Evolutionary conservation across 2,113 vertebrate species (phyloP), one percentile per base, ranked within the genome.

Genomic region (Ciconia maguari): DNA sequence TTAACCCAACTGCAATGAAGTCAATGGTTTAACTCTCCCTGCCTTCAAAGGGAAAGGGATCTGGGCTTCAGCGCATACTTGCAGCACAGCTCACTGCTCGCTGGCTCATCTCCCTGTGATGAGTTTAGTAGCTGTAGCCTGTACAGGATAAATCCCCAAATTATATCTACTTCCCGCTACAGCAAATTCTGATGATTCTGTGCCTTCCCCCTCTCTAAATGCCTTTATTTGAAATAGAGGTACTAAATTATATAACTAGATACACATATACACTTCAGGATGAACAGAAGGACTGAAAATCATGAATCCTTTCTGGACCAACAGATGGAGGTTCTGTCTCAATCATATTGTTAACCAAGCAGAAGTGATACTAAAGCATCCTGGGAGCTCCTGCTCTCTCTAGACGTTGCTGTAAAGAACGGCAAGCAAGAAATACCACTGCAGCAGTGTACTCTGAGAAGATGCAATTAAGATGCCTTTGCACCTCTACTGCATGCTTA

Each of bases 1-100:
- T 87, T 78, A 87, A 76, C 83, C 77, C 87, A 83, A 81, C 62
- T 88, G 84, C 93, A 95, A 12, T 8, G 64, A 80, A 96, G 77
- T 49, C 84, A 80, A 90, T 69, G 75, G 54, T 93, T 96, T 83
- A 80, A 83, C 87, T 87, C 89, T 61, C 57, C 77, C 44, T 84
- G 69, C 61, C 81, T 91, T 85, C 87, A 93, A 91, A 94, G 83
- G 80, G 16, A 89, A 41, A 78, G 27, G 57, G 81, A 69, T 79
- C 36, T 49, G 84, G 44, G 65, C n/a, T 44, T 61, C 81, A 44
- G 61, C 12, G 7, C 89, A 17, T 7, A 20, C 24, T 57, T 76
- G 77, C 7, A 11, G 72, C 77, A 65, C 74, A 84, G 75, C 60
- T 91, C 81, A 41, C 69, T 83, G 68, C 93, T 68, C 46, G 66